Percentiles rank a stretch among this genome's conserved stretches.
Evolutionary conservation across 2,888 invertebrate genomes (phyloP).

Genomic region (Dynastes tityus): DNA sequence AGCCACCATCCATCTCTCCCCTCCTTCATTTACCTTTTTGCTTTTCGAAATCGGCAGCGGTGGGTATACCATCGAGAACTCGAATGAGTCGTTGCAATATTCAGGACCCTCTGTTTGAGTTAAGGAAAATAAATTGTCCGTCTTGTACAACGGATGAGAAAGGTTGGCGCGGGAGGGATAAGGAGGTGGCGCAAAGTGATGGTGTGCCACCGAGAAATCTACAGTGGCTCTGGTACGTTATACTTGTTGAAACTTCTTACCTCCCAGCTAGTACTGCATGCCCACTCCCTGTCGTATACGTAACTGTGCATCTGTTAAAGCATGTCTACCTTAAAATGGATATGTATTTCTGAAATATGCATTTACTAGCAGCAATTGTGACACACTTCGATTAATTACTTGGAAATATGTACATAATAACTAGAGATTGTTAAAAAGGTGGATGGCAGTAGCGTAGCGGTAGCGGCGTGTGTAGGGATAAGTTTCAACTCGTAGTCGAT

Average conservation of each 20-base stretch:
- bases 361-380: too few species aligned
- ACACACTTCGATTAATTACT: too few species aligned
- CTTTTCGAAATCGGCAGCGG: background rate
- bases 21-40: background rate
- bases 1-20: slow-evolving; percentile 42
- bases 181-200: slow-evolving; percentile 46
- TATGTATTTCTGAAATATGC: too few species aligned
- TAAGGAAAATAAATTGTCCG: slow-evolving; percentile 68
- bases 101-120: slow-evolving; percentile 65
- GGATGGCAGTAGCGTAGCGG: too few species aligned
- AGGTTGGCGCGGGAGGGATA: slow-evolving; percentile 61
- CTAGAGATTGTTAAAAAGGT: too few species aligned
- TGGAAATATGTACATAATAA: too few species aligned
- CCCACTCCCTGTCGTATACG: background rate
- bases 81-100: slow-evolving; percentile 61
- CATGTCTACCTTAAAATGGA: too few species aligned
- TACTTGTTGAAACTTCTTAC: slow-evolving; percentile 64
- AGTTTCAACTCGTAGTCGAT: too few species aligned
- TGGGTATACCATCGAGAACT: slow-evolving; percentile 5
- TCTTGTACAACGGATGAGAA: slow-evolving; percentile 66
- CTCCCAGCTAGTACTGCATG: slow-evolving; percentile 46
- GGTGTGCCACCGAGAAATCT: slow-evolving; percentile 64
- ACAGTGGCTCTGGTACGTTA: slow-evolving; percentile 54
- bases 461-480: too few species aligned
- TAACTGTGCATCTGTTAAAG: background rate